Percentiles rank a stretch among this genome's conserved stretches.
Conservation (phyloP, 2,888 invertebrate genomes). For the Argynnis bischoffii region DNA sequence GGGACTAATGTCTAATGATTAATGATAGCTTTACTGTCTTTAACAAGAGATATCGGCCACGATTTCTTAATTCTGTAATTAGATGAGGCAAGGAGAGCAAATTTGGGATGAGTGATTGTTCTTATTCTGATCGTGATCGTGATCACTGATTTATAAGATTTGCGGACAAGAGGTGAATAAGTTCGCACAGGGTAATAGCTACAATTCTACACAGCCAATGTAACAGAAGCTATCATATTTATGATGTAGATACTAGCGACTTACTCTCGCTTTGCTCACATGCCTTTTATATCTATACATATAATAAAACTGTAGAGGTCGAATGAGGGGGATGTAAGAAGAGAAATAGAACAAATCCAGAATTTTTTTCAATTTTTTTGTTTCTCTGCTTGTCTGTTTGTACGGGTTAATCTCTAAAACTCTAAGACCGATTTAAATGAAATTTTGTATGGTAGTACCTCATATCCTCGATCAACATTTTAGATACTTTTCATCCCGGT, state of each 20-base stretch:
- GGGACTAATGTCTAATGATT: conserved; percentile 74
- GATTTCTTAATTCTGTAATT: conserved; percentile 80
- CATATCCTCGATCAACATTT: too few relatives aligned
- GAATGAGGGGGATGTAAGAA: too few relatives aligned
- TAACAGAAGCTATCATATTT: conserved; percentile 5
- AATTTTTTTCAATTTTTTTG: too few relatives aligned
- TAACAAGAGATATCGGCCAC: conserved; percentile 68
- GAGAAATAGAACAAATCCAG: too few relatives aligned
- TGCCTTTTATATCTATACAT: too few relatives aligned
- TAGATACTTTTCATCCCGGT: too few relatives aligned
- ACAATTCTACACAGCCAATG: neutral
- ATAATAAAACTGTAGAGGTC: too few relatives aligned
- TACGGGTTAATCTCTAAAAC: too few relatives aligned
- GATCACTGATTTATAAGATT: conserved; percentile 24
- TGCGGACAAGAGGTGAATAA: conserved; percentile 7
- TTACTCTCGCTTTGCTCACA: neutral
- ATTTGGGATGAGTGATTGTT: conserved; percentile 55
- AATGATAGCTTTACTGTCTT: conserved; percentile 78
- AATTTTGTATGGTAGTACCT: too few relatives aligned
- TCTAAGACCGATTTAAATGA: too few relatives aligned
- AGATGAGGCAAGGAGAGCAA: conserved; percentile 62
- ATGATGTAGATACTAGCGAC: neutral
- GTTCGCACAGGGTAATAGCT: neutral
- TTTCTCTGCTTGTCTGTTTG: too few relatives aligned
- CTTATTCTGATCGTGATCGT: conserved; percentile 31